Evolutionary conservation across 2,888 invertebrate genomes (phyloP).

Genomic region (Sarcophaga rosellei): DNA sequence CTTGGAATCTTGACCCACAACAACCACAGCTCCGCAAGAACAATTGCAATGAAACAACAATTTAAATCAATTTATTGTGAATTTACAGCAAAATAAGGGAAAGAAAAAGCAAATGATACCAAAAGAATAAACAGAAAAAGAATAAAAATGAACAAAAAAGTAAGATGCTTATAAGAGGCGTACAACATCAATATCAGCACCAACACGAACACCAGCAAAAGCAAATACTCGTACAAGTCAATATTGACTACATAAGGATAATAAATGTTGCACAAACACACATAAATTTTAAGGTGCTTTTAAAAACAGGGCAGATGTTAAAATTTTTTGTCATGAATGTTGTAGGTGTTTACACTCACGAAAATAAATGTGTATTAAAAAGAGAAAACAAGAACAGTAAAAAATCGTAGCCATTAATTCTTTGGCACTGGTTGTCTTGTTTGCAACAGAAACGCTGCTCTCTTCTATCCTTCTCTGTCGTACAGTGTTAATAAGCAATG

Average conservation of each 20-base stretch:
- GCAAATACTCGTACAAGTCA: no score
- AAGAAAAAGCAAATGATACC: not conserved
- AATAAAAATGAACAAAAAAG: no score
- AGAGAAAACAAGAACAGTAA: no score
- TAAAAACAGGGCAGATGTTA: not conserved
- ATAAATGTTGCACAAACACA: not conserved
- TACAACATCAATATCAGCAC: not conserved
- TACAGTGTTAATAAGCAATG: no score
- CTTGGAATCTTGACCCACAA: constrained; percentile 29
- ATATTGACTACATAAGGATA: not conserved
- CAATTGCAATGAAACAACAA: constrained; percentile 44
- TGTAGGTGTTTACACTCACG: no score
- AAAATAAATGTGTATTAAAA: no score
- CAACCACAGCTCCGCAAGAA: not conserved
- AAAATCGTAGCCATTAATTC: not conserved
- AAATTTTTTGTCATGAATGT: not conserved
- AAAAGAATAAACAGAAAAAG: not conserved
- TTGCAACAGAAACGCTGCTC: not conserved
- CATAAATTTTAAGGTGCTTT: not conserved
- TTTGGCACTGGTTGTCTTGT: not conserved
- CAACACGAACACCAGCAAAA: no score
- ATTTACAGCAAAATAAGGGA: constrained; percentile 29
- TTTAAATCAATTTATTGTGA: constrained; percentile 66
- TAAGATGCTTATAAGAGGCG: no score
- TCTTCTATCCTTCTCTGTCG: no score